These are phyloP conservation scores for Psittacara wagleri DNA, from an alignment of 2,113 vertebrate genomes.

Conservation along the genomic window DNA sequence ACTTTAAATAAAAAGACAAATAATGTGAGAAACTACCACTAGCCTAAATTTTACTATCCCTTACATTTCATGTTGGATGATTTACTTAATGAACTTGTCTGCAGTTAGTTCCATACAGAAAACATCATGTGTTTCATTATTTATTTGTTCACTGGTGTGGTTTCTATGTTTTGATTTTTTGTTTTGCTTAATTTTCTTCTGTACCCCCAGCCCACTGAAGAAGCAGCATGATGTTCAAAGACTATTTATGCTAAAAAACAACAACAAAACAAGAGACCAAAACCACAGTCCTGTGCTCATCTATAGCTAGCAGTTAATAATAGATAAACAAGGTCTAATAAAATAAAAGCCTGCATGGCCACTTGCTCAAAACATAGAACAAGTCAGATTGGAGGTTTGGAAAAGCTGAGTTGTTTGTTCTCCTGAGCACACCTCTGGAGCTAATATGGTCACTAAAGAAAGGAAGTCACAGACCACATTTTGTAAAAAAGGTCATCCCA, in stretches of 20 bases:
- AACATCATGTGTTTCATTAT: not conserved
- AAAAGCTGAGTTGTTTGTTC: constrained; percentile 3
- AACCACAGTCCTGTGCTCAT: constrained; percentile 20
- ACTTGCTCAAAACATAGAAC: not conserved
- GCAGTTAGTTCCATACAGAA: constrained; percentile 1
- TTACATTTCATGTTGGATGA: not conserved
- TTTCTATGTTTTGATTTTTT: constrained; percentile 47
- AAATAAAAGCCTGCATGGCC: not conserved
- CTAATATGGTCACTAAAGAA: not conserved
- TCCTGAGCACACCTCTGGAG: constrained; percentile 13
- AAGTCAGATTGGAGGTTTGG: not conserved
- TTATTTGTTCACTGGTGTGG: constrained; percentile 42
- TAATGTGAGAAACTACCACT: not conserved
- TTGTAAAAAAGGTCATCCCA: not conserved
- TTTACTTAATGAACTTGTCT: constrained; percentile 48
- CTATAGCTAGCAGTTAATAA: constrained; percentile 29
- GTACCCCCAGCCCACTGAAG: not conserved
- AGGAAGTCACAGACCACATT: not conserved
- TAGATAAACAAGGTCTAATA: constrained; percentile 36
- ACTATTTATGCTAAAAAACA: constrained; percentile 40
- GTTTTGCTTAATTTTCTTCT: constrained; percentile 28
- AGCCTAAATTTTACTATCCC: not conserved
- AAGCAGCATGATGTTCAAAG: not conserved
- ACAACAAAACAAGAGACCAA: constrained; percentile 47
- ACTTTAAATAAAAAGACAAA: not conserved